Evolutionary conservation across 2,113 vertebrate species (phyloP).

Genomic region (Chloroceryle aenea): DNA sequence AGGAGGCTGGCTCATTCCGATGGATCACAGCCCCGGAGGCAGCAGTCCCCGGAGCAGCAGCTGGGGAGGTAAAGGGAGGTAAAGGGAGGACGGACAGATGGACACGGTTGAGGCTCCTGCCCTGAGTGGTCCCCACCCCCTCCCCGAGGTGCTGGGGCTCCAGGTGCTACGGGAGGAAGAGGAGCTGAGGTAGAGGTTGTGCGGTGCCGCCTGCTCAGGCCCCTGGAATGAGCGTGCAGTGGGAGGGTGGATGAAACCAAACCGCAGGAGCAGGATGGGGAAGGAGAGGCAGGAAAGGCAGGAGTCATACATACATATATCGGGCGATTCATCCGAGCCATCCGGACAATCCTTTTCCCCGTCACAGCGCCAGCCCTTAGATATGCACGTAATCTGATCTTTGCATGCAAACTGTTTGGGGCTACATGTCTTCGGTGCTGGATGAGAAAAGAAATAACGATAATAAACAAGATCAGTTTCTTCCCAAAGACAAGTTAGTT

Average conservation of each 20-base stretch:
- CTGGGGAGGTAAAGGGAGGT: background rate
- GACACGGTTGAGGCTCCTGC: background rate
- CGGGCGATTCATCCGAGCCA: conserved; percentile 93
- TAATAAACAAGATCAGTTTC: conserved; percentile 43
- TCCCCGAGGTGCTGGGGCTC: background rate
- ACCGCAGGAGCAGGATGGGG: background rate
- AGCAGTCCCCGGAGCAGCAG: background rate
- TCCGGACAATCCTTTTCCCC: conserved; percentile 98
- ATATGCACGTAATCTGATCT: conserved; percentile 96
- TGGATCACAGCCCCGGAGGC: background rate
- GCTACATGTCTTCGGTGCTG: conserved; percentile 94
- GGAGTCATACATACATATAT: conserved; percentile 89
- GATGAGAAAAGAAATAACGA: conserved; percentile 30
- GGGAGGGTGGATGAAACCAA: background rate
- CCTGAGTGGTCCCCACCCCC: background rate
- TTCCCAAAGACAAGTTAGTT: conserved; percentile 24
- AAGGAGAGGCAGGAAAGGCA: background rate
- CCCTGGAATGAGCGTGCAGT: background rate
- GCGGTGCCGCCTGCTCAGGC: fast-evolving
- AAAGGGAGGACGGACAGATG: background rate
- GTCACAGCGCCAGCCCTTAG: conserved; percentile 97
- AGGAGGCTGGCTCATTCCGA: fast-evolving
- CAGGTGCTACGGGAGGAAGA: background rate
- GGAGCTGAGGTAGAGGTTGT: background rate
- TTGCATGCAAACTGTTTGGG: conserved; percentile 97